Evolutionary conservation across 2,113 vertebrate genomes (phyloP).

Genomic region (Climacteris rufus): DNA sequence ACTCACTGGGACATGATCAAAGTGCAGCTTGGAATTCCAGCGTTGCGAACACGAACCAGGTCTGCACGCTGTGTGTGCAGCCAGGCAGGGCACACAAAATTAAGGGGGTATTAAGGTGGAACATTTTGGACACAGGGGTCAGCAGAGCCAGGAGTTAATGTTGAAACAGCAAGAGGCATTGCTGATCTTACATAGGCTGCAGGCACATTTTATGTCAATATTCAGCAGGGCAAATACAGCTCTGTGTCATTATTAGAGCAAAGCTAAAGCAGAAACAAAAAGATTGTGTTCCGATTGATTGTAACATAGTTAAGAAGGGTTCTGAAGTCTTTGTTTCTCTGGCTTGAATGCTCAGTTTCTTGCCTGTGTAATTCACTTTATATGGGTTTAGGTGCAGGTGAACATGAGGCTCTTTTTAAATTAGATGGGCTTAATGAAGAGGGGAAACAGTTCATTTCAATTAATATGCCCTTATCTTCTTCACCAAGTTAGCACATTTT

Average conservation of each 20-base stretch:
- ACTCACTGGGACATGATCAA: not conserved
- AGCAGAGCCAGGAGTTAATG: not conserved
- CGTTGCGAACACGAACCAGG: not conserved
- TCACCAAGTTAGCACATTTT: not conserved
- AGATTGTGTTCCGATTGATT: not conserved
- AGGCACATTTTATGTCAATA: not conserved
- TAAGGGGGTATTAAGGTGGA: not conserved
- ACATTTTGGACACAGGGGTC: not conserved
- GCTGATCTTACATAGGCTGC: not conserved
- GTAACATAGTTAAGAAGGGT: not conserved
- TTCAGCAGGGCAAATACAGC: not conserved
- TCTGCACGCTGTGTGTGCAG: not conserved
- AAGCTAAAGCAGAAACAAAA: not conserved
- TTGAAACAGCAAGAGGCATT: not conserved
- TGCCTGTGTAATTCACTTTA: not conserved
- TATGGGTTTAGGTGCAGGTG: not conserved
- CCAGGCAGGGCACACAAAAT: not conserved
- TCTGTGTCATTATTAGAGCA: not conserved
- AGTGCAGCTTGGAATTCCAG: not conserved
- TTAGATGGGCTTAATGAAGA: not conserved
- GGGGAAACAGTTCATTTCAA: not conserved
- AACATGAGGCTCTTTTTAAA: not conserved
- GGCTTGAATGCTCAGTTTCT: not conserved
- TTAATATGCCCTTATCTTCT: not conserved
- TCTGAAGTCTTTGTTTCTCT: not conserved